Evolutionary conservation across 2,888 invertebrate species (phyloP), one percentile per base, ranked within the genome.

Genomic region (Agrenia bidenticulata): DNA sequence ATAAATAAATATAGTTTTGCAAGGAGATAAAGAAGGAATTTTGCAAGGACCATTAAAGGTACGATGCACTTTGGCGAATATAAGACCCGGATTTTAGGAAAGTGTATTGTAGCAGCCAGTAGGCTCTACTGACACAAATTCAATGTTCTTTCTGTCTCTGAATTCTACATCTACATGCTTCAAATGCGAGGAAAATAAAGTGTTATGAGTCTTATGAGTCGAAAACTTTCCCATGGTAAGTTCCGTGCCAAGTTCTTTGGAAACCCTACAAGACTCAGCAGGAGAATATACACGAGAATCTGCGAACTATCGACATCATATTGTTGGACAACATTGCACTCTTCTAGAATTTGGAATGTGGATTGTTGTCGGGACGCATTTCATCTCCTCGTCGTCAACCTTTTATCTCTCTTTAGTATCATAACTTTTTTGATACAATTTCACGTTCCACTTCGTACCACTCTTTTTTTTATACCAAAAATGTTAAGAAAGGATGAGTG

Each of bases 351-450:
- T 21, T 51, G 19, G 21, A 23, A 19, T 21, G 7, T 45, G 17
- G 45, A 19, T 45, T n/a, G 49, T 51, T 21, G 21, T 51, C 23
- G 51, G 19, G 15, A 51, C 32, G 32, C 32, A 4, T 32, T 32
- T 32, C 32, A 32, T 32, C 32, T n/a, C 19, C 45, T 15, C n/a
- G 56, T 57, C 41, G 37, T 57, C 56, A 57, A 57, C 56, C 39
- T 57, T 57, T 39, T 57, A 57, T 23, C 27, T 23, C 51, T 17
- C 51, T 51, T 27, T 27, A 24, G 37, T 57, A 57, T 57, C 56
- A 54, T 57, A 57, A 57, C 56, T 57, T 57, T 57, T 41, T 45
- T 45, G 45, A 57, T 57, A 9, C 37, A 57, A 57, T 57, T 57
- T 57, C 32, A 17, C 55, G 17, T 27, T 26, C 41, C 41, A 57